Evolutionary conservation across 2,888 invertebrate species (phyloP).

Genomic region (Lasioglossum leucozonium): DNA sequence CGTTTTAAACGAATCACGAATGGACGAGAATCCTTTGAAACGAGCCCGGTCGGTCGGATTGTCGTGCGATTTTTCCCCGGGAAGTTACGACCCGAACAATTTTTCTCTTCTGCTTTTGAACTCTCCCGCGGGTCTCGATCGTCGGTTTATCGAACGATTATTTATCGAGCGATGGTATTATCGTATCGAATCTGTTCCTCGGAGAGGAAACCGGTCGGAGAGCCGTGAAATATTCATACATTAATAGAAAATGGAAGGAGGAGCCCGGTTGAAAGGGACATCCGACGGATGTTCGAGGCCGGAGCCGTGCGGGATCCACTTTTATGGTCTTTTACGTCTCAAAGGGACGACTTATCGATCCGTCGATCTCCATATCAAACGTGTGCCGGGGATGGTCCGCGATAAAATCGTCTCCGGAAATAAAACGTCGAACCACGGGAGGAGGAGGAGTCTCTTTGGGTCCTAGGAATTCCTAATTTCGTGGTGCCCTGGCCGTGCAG

Average conservation of each 20-base stretch:
- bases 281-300: constrained; percentile 2
- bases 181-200: background rate
- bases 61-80: background rate
- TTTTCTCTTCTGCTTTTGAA: background rate
- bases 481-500: background rate
- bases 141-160: background rate
- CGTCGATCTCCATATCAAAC: constrained; percentile 69
- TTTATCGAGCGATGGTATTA: background rate
- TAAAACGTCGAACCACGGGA: constrained; percentile 50
- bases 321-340: constrained; percentile 61
- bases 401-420: constrained; percentile 60
- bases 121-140: background rate
- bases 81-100: background rate
- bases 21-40: background rate
- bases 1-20: background rate
- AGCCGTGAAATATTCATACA: constrained; percentile 3
- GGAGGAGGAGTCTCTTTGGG: background rate
- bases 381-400: constrained; percentile 26
- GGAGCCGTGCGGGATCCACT: constrained; percentile 44
- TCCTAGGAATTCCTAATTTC: constrained; percentile 29
- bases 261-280: background rate
- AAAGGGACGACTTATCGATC: constrained; percentile 59
- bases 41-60: background rate
- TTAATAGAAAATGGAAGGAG: background rate
- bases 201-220: background rate